Percentiles rank a stretch among this genome's conserved stretches.
These are phyloP conservation scores for Fabriciana adippe DNA, from an alignment of 2,888 invertebrate species.

Conservation along the genomic window DNA sequence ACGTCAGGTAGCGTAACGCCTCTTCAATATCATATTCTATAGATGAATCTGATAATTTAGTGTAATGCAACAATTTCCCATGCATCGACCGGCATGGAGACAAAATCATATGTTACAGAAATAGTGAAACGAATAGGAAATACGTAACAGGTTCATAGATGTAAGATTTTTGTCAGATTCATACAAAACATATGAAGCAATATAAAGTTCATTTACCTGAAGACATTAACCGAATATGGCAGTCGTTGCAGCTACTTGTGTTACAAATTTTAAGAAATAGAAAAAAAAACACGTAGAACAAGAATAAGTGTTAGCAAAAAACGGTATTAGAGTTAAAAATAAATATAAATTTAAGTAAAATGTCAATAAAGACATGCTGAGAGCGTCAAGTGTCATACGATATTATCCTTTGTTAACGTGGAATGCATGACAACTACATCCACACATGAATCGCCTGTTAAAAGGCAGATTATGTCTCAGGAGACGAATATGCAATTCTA, in stretches of 20 bases:
- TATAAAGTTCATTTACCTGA: slow-evolving; percentile 27
- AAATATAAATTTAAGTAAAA: slow-evolving; percentile 30
- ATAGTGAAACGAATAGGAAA: neutral
- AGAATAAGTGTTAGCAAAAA: slow-evolving; percentile 9
- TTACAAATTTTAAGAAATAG: slow-evolving; percentile 33
- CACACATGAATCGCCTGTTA: slow-evolving; percentile 55
- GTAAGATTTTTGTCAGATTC: slow-evolving; percentile 12
- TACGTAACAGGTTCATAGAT: neutral
- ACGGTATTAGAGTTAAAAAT: slow-evolving; percentile 8
- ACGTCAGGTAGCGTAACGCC: slow-evolving; percentile 58
- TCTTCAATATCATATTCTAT: slow-evolving; percentile 35
- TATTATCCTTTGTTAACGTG: slow-evolving; percentile 55
- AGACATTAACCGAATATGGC: slow-evolving; percentile 32
- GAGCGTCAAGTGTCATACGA: slow-evolving; percentile 48
- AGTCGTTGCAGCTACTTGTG: slow-evolving; percentile 29
- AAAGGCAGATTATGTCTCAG: slow-evolving; percentile 48
- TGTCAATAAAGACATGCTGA: slow-evolving; percentile 37
- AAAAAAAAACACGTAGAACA: slow-evolving; percentile 17
- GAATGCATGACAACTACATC: slow-evolving; percentile 56
- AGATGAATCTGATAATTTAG: slow-evolving; percentile 34
- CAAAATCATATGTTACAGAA: neutral
- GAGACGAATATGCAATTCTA: slow-evolving; percentile 51
- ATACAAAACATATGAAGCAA: slow-evolving; percentile 8
- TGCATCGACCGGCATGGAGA: neutral
- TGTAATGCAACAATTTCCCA: neutral